Base-by-base conservation (phyloP, 1,140 invertebrate species). In the Triops longicaudatus region DNA sequence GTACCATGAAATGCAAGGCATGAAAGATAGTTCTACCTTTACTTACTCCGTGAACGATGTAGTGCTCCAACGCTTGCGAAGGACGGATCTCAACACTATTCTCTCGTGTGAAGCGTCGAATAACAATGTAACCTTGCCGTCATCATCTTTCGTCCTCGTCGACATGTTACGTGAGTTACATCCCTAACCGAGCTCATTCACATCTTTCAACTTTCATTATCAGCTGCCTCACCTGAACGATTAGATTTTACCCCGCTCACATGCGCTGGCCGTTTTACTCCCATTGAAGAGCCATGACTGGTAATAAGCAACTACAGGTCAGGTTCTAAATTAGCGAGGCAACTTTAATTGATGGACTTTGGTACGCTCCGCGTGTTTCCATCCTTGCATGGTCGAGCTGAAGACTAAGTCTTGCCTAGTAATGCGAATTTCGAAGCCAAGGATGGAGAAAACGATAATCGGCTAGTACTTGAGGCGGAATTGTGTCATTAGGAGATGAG, bases 51-150 rank as follows among this genome's bases (percentile, higher is more conserved):
- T 17, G 17, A 77, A 77, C 31, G 77, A 77, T 74, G 73, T 77
- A 22, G 73, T 73, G 28, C 72, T 77, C 26, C 37, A 72, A 22
- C 71, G 77, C 22, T 44, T 77, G 26, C 26, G 77, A 41, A 31
- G 77, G 22, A 73, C 50, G 27, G 77, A 77, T 50, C 31, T 77
- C 17, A 77, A 77, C 37, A 77, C 77, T 42, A 77, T 77, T 27
- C 73, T 77, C 12, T 77, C 77, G 4, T 77, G 77, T 50, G 77
- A 77, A 75, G 77, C 77, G 71, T 77, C 77, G 17, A 77, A 77
- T 73, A 77, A 77, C 73, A 73, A 77, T n/a, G 73, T 75, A 22
- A 77, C 76, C 11, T 27, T 63, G 12, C 77, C 77, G 28, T 72
- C 77, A 22, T 75, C 72, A 31, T 75, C 72, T 28, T 77, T 77